phyloP scores from a whole-genome alignment of 1,140 invertebrate genomes.

The Acromyrmex heyeri region DNA sequence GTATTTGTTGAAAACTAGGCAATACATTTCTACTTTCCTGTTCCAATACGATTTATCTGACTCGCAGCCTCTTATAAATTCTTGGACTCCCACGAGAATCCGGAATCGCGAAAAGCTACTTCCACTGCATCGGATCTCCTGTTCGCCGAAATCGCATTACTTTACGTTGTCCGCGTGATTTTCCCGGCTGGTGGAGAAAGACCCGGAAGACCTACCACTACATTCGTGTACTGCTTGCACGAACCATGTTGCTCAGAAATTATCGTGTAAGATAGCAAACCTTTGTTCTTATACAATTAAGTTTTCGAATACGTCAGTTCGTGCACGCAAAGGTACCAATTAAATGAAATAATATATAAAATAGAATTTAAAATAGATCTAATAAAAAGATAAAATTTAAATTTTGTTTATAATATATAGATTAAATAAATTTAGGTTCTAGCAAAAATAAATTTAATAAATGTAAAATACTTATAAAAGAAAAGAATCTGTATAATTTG shows the following conservation, averaged over 20 bases:
- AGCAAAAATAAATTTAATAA: no score
- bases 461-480: no score
- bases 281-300: conserved; percentile 23
- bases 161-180: conserved; percentile 53
- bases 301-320: not conserved
- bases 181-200: conserved; percentile 38
- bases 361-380: not conserved
- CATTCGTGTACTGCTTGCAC: not conserved
- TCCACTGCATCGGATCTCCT: conserved; percentile 39
- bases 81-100: conserved; percentile 41
- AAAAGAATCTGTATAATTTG: no score
- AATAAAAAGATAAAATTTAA: not conserved
- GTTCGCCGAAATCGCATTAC: conserved; percentile 61
- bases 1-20: conserved; percentile 55
- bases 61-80: conserved; percentile 59
- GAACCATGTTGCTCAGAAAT: conserved; percentile 25
- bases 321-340: no score
- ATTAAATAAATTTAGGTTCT: no score
- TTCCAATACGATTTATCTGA: conserved; percentile 53
- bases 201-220: conserved; percentile 26
- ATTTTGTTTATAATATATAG: not conserved
- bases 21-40: conserved; percentile 49
- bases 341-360: not conserved
- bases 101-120: conserved; percentile 47
- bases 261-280: not conserved